Evolutionary conservation across 2,113 vertebrate genomes (phyloP).

Genomic region (Tachysurus vachellii): DNA sequence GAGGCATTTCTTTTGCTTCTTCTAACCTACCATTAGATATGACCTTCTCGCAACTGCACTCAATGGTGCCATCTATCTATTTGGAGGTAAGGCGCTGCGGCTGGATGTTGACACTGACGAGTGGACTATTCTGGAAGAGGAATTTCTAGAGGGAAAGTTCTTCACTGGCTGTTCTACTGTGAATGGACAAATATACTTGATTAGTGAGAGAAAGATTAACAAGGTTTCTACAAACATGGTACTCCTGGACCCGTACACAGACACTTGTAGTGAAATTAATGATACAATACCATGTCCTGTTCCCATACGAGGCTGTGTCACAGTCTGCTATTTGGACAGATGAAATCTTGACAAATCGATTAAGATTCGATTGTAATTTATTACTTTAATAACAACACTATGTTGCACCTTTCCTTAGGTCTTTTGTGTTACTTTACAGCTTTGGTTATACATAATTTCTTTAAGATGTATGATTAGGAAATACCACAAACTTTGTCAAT

Average conservation of each 20-base stretch:
- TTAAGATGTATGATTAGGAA: background rate
- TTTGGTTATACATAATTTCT: background rate
- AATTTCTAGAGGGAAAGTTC: constrained; percentile 77
- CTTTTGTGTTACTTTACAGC: background rate
- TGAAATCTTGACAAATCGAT: background rate
- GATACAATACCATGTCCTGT: constrained; percentile 78
- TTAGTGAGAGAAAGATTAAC: constrained; percentile 80
- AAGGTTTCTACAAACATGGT: constrained; percentile 73
- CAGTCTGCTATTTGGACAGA: constrained; percentile 61
- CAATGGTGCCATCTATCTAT: constrained; percentile 82
- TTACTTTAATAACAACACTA: background rate
- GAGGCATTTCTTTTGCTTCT: background rate
- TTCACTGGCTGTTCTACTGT: constrained; percentile 81
- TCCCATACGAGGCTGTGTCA: constrained; percentile 79
- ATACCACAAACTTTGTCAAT: background rate
- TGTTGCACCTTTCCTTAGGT: background rate
- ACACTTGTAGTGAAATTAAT: constrained; percentile 77
- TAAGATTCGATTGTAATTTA: background rate
- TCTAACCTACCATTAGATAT: constrained; percentile 70
- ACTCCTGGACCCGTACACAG: constrained; percentile 81
- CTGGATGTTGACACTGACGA: constrained; percentile 81
- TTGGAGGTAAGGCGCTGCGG: constrained; percentile 80
- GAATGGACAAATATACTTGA: constrained; percentile 79
- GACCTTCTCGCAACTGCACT: constrained; percentile 82
- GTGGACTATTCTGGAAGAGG: constrained; percentile 80